Evolutionary conservation across 2,888 invertebrate species (phyloP).

Genomic region (Nyleta sp.): DNA sequence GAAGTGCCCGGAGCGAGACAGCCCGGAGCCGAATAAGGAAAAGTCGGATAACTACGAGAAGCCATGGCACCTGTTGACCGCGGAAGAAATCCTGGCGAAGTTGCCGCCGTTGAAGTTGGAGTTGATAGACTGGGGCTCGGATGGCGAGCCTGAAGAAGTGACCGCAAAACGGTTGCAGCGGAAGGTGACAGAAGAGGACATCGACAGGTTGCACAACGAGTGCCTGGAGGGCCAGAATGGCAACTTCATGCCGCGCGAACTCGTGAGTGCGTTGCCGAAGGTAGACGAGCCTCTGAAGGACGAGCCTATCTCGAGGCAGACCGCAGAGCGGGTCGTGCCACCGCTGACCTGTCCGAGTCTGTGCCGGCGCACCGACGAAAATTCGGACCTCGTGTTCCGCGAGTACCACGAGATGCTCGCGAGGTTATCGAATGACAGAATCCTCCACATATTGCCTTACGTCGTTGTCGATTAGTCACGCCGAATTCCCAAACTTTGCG

Average conservation of each 20-base stretch:
- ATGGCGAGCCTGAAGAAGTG: conserved; percentile 63
- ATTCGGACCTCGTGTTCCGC: conserved; percentile 86
- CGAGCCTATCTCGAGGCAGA: conserved; percentile 25
- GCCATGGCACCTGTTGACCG: conserved; percentile 79
- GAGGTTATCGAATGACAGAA: conserved; percentile 86
- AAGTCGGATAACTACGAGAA: conserved; percentile 67
- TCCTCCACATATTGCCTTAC: conserved; percentile 97
- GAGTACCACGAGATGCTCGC: conserved; percentile 96
- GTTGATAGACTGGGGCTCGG: conserved; percentile 83
- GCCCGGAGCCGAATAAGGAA: conserved; percentile 60
- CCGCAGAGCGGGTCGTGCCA: conserved; percentile 38
- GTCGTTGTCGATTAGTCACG: conserved; percentile 93
- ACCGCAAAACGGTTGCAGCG: conserved; percentile 64
- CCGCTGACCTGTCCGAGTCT: conserved; percentile 55
- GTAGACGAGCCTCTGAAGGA: conserved; percentile 61
- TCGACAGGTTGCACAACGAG: conserved; percentile 76
- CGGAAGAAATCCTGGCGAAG: conserved; percentile 86
- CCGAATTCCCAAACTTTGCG: conserved; percentile 40
- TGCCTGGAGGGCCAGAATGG: conserved; percentile 79
- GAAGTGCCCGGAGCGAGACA: conserved; percentile 19
- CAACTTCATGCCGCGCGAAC: conserved; percentile 76
- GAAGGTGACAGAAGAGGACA: conserved; percentile 73
- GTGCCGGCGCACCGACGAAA: conserved; percentile 70
- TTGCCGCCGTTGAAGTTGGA: conserved; percentile 87
- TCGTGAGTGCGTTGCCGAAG: conserved; percentile 67